Evolutionary conservation across 2,888 invertebrate genomes (phyloP).

Genomic region (Euzophera pinguis): DNA sequence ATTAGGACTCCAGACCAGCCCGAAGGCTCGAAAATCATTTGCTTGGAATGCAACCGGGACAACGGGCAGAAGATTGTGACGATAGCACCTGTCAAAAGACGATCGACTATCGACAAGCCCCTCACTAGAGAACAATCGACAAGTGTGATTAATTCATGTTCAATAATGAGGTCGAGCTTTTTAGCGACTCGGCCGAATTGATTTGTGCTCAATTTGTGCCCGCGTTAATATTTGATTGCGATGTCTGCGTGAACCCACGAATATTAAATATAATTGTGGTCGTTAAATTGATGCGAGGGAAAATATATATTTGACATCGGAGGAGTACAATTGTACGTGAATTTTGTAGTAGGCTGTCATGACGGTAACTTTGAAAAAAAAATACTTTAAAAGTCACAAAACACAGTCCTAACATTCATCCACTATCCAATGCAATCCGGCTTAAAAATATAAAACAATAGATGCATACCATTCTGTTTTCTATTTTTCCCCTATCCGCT

Average conservation of each 20-base stretch:
- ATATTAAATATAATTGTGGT: conserved; percentile 18
- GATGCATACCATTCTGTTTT: too few species aligned
- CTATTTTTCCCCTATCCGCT: too few species aligned
- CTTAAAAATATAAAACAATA: too few species aligned
- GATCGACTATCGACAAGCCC: conserved; percentile 16
- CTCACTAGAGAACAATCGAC: conserved; percentile 48
- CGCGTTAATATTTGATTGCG: conserved; percentile 51
- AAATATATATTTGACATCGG: conserved; percentile 5
- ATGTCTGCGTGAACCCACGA: conserved; percentile 35
- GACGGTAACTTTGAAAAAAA: too few species aligned
- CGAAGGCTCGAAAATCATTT: too few species aligned
- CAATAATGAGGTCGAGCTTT: conserved; percentile 68
- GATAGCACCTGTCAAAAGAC: not conserved
- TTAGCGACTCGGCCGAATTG: conserved; percentile 47
- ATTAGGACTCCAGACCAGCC: too few species aligned
- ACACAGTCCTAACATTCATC: too few species aligned
- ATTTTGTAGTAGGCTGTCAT: not conserved
- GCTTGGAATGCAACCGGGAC: not conserved
- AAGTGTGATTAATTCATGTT: conserved; percentile 73
- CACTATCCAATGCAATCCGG: too few species aligned
- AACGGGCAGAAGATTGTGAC: not conserved
- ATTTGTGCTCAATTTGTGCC: conserved; percentile 67
- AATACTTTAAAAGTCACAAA: too few species aligned
- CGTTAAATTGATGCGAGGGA: conserved; percentile 10
- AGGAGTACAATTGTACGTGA: conserved; percentile 2